These are phyloP conservation scores for Mustela nigripes DNA, from an alignment of 2,113 vertebrate species.

Conservation along the genomic window DNA sequence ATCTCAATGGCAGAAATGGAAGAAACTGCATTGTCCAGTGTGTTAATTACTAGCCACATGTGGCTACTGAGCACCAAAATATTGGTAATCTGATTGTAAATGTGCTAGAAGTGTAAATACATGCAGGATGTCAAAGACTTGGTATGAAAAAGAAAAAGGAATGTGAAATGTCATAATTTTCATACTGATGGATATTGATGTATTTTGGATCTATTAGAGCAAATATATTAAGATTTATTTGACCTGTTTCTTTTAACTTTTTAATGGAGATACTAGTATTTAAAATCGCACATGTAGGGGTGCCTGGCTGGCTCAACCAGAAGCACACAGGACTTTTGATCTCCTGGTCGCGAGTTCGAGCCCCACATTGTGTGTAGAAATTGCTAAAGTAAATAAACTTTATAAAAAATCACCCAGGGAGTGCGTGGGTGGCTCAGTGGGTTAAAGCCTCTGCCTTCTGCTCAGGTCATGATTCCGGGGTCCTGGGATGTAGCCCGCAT, in stretches of 20 bases:
- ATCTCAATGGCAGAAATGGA: constrained; percentile 96
- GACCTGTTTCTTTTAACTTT: background rate
- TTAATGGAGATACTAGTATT: background rate
- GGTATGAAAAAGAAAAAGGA: constrained; percentile 10
- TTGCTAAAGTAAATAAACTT: background rate
- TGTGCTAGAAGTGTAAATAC: constrained; percentile 15
- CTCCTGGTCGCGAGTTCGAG: background rate
- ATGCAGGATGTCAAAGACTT: constrained; percentile 13
- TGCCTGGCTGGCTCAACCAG: background rate
- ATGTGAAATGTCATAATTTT: constrained; percentile 14
- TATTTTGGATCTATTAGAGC: background rate
- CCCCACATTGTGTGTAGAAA: background rate
- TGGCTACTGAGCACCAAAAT: background rate
- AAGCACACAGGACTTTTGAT: background rate
- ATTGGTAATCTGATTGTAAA: background rate
- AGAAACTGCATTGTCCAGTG: constrained; percentile 88
- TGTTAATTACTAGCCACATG: background rate
- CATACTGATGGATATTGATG: background rate
- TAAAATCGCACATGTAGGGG: background rate
- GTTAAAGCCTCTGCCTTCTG: no score
- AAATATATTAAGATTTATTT: constrained; percentile 27
- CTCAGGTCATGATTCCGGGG: no score
- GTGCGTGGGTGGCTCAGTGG: no score
- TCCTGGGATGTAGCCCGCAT: no score
- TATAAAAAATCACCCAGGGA: background rate